Base-by-base conservation (phyloP, 2,113 vertebrate genomes). In the Pionites leucogaster region DNA sequence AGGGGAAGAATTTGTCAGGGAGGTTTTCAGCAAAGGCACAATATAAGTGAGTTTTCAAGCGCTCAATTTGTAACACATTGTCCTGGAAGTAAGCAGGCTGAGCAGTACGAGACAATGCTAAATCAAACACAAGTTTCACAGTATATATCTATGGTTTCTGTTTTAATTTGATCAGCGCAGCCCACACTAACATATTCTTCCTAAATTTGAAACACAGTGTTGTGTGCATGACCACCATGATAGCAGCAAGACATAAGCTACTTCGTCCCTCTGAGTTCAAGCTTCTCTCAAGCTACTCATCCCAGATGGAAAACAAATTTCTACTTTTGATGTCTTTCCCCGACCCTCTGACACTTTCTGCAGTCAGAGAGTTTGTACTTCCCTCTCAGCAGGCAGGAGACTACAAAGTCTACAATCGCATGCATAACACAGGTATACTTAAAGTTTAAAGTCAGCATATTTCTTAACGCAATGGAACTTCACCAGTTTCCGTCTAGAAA, bases 131-230 rank as follows among this genome's bases (percentile, higher is more conserved):
- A 75, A 70, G 18, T 67, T 79, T 59, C 31, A 74, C 46, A 83
- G 78, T 29, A 70, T 59, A 80, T 81, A 75, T 88, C 33, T 55
- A 29, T 33, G 60, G 41, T 53, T 88, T 95, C 90, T 83, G 80
- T 70, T 93, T 86, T 92, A 83, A 93, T 86, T 79, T 84, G 42
- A 71, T 63, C 55, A 39, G 23, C 11, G 20, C 72, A 80, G 72
- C 77, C 82, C 65, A 84, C 9, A 0, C 65, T 90, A 71, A 75
- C 33, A n/a, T 22, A 42, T 8, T 55, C 20, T 17, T 52, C 50
- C 64, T 76, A 86, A 85, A 74, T 29, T 14, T 82, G 74, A 85
- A 77, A 81, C 13, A 19, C 79, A 67, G 63, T 18, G 50, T 11
- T 74, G 31, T 69, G 17, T 46, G 20, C 60, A 59, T 35, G 65